Conservation (phyloP, 2,113 vertebrate species). For the Burhinus oedicnemus region DNA sequence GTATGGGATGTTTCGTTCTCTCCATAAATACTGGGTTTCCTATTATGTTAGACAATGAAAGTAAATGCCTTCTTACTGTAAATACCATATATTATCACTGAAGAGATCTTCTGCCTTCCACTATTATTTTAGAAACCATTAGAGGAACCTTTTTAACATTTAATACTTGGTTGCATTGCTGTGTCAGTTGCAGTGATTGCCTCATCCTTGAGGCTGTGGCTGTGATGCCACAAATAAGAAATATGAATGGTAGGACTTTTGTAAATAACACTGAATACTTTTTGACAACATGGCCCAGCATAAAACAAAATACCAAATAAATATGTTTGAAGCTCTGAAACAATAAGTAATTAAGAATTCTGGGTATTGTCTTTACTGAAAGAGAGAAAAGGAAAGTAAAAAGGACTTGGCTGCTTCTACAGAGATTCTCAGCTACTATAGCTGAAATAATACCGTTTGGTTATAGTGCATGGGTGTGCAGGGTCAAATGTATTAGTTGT, state of each 20-base stretch:
- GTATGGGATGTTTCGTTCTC: not conserved
- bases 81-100: not conserved
- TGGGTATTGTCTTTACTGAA: not conserved
- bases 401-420: not conserved
- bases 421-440: not conserved
- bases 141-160: not conserved
- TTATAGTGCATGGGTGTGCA: not conserved
- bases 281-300: not conserved
- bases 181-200: not conserved
- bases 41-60: not conserved
- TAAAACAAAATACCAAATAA: not conserved
- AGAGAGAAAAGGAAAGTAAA: not conserved
- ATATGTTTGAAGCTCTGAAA: not conserved
- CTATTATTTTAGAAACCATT: not conserved
- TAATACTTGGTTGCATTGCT: not conserved
- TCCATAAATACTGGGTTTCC: not conserved
- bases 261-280: not conserved
- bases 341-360: not conserved
- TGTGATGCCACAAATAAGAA: not conserved
- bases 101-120: not conserved
- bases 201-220: not conserved
- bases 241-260: not conserved
- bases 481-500: not conserved
- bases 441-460: not conserved
- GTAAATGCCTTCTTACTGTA: not conserved